Base-by-base conservation (phyloP, 53 echinoderm and acorn worm genomes). In the Arbacia lixula region DNA sequence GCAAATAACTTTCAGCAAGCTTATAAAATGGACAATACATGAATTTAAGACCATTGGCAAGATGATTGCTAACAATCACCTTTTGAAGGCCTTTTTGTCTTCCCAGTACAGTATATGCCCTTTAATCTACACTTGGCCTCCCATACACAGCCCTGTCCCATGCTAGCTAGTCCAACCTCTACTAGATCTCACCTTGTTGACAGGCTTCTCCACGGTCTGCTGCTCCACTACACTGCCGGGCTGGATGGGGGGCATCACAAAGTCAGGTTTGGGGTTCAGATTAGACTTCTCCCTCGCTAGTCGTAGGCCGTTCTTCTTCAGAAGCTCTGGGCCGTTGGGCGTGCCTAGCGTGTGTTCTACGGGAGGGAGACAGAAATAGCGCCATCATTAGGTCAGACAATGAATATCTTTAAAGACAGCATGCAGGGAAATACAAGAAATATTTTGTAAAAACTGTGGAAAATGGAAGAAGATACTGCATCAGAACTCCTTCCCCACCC, bases 121-220 rank as follows among this genome's bases (percentile, higher is more conserved):
- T 57, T 57, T 2, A n/a, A n/a, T n/a, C n/a, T n/a, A 11, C 57
- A 57, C 25, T 2, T 57, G 25, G 5, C 54, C 54, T 54, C 2
- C n/a, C 14, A 21, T 54, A 19, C 54, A 50, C 1, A 50, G 50
- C 12, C 12, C 12, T 14, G 50, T 19, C 12, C 19, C 50, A 50
- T 50, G 1, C 19, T 50, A 14, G 19, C 19, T 50, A 50, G n/a
- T 50, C 0, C 12, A 29, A 22, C 14, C 16, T 9, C 11, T 2
- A n/a, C 32, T 28, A 25, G 27, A 38, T n/a, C 40, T 33, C 6
- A 92, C 93, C 78, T 89, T 92, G 31, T 92, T 92, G 28, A 92
- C 67, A 26, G 93, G 93, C 75, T 90, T 92, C 14, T 89, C 93
- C 10, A 77, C 60, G 24, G 90, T 81, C 26, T 63, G 82, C 2